These are phyloP conservation scores for Pachycephus smyrnensis DNA, from an alignment of 2,888 invertebrate species.

Conservation along the genomic window DNA sequence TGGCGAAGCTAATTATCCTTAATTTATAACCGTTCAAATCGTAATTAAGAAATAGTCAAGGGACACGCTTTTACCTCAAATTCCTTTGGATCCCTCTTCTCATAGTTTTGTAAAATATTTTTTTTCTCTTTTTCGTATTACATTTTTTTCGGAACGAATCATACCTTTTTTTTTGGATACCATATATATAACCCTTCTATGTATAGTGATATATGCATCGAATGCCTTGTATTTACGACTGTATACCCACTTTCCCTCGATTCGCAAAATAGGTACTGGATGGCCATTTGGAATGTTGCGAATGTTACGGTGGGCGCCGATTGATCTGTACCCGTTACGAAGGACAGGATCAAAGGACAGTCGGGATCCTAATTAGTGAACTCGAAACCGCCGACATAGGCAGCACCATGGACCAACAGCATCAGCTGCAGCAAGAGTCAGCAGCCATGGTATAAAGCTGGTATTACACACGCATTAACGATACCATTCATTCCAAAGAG, in stretches of 20 bases:
- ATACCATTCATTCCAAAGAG: not conserved
- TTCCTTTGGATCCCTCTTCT: not conserved
- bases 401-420: not conserved
- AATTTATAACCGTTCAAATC: not conserved
- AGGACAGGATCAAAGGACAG: conserved; percentile 20
- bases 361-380: conserved; percentile 23
- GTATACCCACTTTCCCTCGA: not conserved
- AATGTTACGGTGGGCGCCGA: conserved; percentile 7
- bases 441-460: not conserved
- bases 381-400: not conserved
- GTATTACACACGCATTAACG: not conserved
- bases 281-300: not conserved
- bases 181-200: not conserved
- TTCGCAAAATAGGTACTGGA: not conserved
- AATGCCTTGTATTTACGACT: not conserved
- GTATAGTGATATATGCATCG: not conserved
- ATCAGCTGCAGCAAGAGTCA: not conserved
- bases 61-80: not conserved
- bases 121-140: not conserved
- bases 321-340: conserved; percentile 17
- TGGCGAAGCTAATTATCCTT: not conserved
- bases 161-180: no score
- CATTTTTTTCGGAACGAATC: not conserved
- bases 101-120: not conserved
- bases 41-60: not conserved